phyloP scores from a whole-genome alignment of 2,888 invertebrate species.

The Itoplectis maculator region DNA sequence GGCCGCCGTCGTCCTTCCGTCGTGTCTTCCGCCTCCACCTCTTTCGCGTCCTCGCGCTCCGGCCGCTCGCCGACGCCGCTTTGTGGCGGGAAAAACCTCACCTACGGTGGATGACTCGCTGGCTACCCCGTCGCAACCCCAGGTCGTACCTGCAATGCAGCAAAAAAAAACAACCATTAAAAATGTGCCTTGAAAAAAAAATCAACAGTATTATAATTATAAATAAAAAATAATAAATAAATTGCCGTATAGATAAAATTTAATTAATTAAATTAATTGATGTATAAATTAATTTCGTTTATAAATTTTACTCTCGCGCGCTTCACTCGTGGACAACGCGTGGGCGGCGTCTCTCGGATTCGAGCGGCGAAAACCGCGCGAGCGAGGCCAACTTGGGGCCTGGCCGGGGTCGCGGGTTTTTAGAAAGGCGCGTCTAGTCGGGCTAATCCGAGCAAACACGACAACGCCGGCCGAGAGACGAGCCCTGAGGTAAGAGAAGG shows the following conservation, averaged over 20 bases:
- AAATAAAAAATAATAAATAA: too few relatives aligned
- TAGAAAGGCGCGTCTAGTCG: conserved; percentile 72
- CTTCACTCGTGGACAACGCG: conserved; percentile 40
- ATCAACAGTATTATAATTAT: conserved; percentile 40
- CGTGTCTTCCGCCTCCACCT: conserved; percentile 59
- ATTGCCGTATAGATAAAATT: too few relatives aligned
- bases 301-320: conserved; percentile 28
- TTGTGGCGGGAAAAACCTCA: conserved; percentile 68
- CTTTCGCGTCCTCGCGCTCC: conserved; percentile 62
- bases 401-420: conserved; percentile 67
- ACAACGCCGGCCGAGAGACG: conserved; percentile 65
- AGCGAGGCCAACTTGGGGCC: conserved; percentile 40
- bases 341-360: too few relatives aligned
- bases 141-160: conserved; percentile 81
- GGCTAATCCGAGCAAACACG: conserved; percentile 80
- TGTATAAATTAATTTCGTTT: too few relatives aligned
- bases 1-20: conserved; percentile 70
- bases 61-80: conserved; percentile 57
- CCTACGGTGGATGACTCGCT: conserved; percentile 77
- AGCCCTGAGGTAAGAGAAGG: not conserved
- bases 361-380: conserved; percentile 18
- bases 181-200: conserved; percentile 7
- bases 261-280: too few relatives aligned
- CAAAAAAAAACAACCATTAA: conserved; percentile 28
- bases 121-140: conserved; percentile 83